Percentiles rank a stretch among this genome's conserved stretches.
Evolutionary conservation across 2,113 vertebrate species (phyloP).

Genomic region (Onychostruthus taczanowskii): DNA sequence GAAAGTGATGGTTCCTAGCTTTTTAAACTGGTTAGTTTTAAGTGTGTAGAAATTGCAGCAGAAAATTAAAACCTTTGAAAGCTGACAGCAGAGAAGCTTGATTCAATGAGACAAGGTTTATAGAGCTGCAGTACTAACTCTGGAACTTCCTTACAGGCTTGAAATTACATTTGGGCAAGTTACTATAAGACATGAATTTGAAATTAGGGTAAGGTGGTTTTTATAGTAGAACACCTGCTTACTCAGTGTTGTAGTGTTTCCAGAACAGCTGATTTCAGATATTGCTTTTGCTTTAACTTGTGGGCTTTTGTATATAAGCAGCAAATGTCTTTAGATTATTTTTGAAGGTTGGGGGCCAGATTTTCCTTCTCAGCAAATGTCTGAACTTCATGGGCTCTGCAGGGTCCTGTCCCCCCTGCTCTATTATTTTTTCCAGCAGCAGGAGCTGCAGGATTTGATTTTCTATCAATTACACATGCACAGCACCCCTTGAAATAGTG

Average conservation of each 20-base stretch:
- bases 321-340: not conserved
- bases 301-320: not conserved
- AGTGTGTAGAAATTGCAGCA: slow-evolving; percentile 8
- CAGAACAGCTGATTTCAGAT: slow-evolving; percentile 6
- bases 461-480: not conserved
- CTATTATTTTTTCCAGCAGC: not conserved
- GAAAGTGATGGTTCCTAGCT: not conserved
- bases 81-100: not conserved
- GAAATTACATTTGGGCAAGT: slow-evolving; percentile 34
- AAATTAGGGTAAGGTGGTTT: not conserved
- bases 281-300: not conserved
- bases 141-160: slow-evolving; percentile 5
- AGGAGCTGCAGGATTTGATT: not conserved
- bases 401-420: not conserved
- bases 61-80: slow-evolving; percentile 52
- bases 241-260: not conserved
- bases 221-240: not conserved
- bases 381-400: not conserved
- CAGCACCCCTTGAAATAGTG: not conserved
- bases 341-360: not conserved
- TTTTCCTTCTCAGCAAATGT: not conserved
- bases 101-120: slow-evolving; percentile 39
- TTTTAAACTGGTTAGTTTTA: slow-evolving; percentile 16
- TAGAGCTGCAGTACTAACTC: not conserved
- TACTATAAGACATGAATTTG: slow-evolving; percentile 11